Base-by-base conservation (phyloP, 2,797 vertebrate species). In the Anableps anableps region DNA sequence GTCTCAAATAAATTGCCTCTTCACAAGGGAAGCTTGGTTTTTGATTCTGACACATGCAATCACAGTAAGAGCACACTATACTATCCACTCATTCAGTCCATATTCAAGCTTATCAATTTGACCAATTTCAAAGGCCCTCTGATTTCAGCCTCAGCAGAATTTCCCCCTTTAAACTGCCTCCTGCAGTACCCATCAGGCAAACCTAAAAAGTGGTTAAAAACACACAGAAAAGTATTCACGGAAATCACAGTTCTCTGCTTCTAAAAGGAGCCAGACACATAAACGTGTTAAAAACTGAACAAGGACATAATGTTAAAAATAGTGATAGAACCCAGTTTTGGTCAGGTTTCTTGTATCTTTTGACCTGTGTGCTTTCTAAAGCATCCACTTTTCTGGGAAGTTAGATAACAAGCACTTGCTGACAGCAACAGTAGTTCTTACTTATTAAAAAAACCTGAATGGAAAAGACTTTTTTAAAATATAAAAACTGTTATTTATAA, bases 31-130 rank as follows among this genome's bases (percentile, higher is more conserved):
- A 80, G 68, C 66, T 84, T 81, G 83, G 75, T 79, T 92, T 88
- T 89, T 84, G 83, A 89, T 86, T 89, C 88, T 89, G 91, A 93
- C 85, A 83, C 89, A 80, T 84, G 88, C 88, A 90, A 88, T 93
- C 87, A 92, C 86, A 86, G 90, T 86, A 80, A 78, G 80, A 84
- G 87, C 62, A 81, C 81, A 70, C 83, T 77, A 71, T 45, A 51
- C 86, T 85, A 86, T 90, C 89, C 86, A 89, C 85, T 81, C 83
- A 78, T 83, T 88, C 83, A 60, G 81, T 80, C 74, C 78, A 71
- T 38, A 84, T 91, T 89, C 85, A 88, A 80, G 80, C 84, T 81
- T 86, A 85, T 86, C 87, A 87, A 87, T 93, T 88, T 92, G 82
- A 79, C 82, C 80, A 77, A 83, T 92, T 92, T 91, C 84, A 89